Conservation (phyloP, 2,888 invertebrate species). For the Dolichomitus sp. region DNA sequence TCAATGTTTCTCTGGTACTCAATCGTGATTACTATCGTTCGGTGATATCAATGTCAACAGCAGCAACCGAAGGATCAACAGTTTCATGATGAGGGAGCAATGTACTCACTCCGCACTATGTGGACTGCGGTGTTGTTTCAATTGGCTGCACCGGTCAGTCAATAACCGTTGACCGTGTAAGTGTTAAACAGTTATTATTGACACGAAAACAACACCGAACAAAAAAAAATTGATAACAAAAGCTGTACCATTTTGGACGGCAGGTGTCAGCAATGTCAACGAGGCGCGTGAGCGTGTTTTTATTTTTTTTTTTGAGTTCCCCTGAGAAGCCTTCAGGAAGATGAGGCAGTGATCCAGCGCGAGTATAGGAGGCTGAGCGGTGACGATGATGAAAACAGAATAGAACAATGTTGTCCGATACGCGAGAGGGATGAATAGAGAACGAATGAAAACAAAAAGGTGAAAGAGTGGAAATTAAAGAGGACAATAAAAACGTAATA, state of each 20-base stretch:
- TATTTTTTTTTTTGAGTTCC: conserved; percentile 18
- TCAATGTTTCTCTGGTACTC: too few relatives aligned
- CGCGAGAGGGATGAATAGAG: background rate
- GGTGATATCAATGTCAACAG: background rate
- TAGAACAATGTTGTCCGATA: conserved; percentile 13
- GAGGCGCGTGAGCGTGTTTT: background rate
- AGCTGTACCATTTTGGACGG: conserved; percentile 47
- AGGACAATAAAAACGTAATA: conserved; percentile 12
- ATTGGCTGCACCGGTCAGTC: background rate
- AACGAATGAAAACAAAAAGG: background rate
- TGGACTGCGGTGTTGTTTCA: background rate
- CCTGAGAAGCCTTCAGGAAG: conserved; percentile 33
- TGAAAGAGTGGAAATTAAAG: background rate
- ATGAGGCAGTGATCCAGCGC: conserved; percentile 19
- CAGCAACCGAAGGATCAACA: conserved; percentile 19
- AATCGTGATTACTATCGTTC: background rate
- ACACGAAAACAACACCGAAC: background rate
- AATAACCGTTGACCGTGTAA: background rate
- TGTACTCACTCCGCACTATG: background rate
- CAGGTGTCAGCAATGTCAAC: background rate
- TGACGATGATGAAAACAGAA: conserved; percentile 20
- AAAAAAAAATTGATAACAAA: background rate
- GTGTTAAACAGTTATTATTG: background rate
- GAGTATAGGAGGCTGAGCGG: background rate
- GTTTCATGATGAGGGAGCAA: conserved; percentile 12